Evolutionary conservation across 2,888 invertebrate species (phyloP).

Genomic region (Melangyna quadrimaculata): DNA sequence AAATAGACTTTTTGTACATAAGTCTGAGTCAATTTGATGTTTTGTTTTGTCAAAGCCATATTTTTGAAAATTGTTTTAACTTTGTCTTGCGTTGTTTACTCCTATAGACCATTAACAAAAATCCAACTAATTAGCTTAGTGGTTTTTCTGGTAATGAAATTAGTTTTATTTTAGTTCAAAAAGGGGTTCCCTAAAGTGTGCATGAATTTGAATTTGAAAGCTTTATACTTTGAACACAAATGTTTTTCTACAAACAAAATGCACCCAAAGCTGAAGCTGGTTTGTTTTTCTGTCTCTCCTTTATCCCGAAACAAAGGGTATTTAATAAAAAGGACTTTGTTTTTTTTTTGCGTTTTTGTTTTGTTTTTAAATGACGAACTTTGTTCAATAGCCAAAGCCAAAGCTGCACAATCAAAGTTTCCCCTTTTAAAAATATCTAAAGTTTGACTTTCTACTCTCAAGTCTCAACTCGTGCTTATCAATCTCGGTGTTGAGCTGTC

Average conservation of each 20-base stretch:
- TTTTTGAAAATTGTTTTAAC: background rate
- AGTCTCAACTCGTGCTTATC: slow-evolving; percentile 60
- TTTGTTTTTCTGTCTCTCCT: background rate
- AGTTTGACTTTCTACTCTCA: slow-evolving; percentile 56
- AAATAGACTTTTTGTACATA: background rate
- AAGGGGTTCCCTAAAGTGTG: background rate
- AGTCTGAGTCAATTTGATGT: background rate
- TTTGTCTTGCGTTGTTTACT: background rate
- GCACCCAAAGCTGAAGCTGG: slow-evolving; percentile 4
- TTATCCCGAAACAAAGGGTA: background rate
- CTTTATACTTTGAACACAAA: background rate
- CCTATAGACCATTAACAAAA: background rate
- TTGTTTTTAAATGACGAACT: slow-evolving; percentile 14
- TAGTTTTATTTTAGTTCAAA: slow-evolving; percentile 3
- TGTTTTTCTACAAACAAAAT: slow-evolving; percentile 3
- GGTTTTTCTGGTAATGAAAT: slow-evolving; percentile 9
- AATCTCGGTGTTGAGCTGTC: slow-evolving; percentile 49
- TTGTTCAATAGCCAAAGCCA: slow-evolving; percentile 38
- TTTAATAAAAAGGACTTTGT: background rate
- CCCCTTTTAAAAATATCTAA: slow-evolving; percentile 46
- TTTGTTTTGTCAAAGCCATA: background rate
- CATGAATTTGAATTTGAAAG: slow-evolving; percentile 8
- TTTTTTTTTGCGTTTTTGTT: background rate
- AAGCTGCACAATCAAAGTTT: slow-evolving; percentile 55
- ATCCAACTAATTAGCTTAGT: slow-evolving; percentile 3